Evolutionary conservation across 2,113 vertebrate genomes (phyloP).

Genomic region (Phylloscopus trochilus): DNA sequence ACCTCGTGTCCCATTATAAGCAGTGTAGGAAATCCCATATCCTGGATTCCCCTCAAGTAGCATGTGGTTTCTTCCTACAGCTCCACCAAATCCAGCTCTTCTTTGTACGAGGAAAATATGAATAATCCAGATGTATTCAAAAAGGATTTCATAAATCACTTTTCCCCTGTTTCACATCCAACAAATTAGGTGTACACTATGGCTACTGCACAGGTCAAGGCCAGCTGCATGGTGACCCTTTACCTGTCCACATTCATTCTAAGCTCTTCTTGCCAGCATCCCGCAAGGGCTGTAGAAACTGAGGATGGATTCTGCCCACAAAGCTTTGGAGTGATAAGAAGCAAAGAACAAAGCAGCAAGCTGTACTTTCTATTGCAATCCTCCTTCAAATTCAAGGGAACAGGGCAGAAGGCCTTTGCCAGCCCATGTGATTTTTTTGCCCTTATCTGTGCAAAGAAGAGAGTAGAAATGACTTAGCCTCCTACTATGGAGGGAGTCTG

Average conservation of each 20-base stretch:
- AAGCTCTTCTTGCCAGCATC: neutral
- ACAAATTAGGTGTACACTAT: neutral
- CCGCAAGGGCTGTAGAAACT: neutral
- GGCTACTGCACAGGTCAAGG: neutral
- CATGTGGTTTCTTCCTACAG: neutral
- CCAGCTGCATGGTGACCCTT: accelerated
- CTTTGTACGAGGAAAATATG: neutral
- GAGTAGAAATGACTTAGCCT: neutral
- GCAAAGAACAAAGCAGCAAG: neutral
- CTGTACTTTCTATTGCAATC: neutral
- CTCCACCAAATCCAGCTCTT: neutral
- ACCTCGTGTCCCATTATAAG: neutral
- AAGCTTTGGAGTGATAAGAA: neutral
- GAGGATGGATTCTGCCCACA: neutral
- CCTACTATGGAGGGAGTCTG: neutral
- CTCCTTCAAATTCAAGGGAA: neutral
- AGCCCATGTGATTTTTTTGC: neutral
- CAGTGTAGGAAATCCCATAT: neutral
- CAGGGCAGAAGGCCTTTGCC: neutral
- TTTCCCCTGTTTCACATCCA: accelerated
- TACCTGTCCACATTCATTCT: neutral
- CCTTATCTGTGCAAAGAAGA: neutral
- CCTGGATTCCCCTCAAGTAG: neutral
- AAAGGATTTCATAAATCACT: neutral
- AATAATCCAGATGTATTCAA: neutral